Evolutionary conservation across 2,888 invertebrate genomes (phyloP), one percentile per base, ranked within the genome.

Genomic region (Eumacrocentrus americanus): DNA sequence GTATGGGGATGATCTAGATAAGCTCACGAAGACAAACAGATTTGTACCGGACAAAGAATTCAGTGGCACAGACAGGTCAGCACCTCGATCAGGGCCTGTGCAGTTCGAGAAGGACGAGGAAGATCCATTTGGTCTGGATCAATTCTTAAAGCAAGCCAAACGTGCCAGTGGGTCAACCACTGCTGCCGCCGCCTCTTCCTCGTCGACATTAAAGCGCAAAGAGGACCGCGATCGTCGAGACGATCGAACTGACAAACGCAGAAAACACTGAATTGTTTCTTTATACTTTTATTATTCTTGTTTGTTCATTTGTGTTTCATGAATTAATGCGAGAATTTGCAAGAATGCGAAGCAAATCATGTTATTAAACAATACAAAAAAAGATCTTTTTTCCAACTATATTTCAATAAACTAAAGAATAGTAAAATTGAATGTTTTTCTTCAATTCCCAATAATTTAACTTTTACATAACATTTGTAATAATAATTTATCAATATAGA

Each of bases 31-130:
- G 75, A 94, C 92, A 0, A 92, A 92, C 77, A 86, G 95, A 70
- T 99, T 99, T 84, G 96, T 98, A 16, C 97, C 98, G 0, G 98
- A 98, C 82, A 96, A 97, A 75, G 96, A 95, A 75, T 98, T 99
- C 74, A 91, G 92, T 5, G 98, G 98, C 1, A 92, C 95, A 0
- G 94, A 95, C 74, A 84, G 91, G 62, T 81, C 84, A 16, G 85
- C 86, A 35, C 81, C 88, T 0, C 87, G 96, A n/a, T 86, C 90
- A 7, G 97, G 96, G 0, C 98, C 99, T 0, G 98, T 99, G 20
- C 96, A 98, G 82, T 98, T 98, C 81, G 95, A 96, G 76, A 89
- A 89, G 68, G 89, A 89, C 69, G 88, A 88, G 64, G 85, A 88
- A 7, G 99, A 99, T 89, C 96, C 98, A 65, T 99, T 99, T 82